phyloP scores from a whole-genome alignment of 2,113 vertebrate species.

The Amia ocellicauda region DNA sequence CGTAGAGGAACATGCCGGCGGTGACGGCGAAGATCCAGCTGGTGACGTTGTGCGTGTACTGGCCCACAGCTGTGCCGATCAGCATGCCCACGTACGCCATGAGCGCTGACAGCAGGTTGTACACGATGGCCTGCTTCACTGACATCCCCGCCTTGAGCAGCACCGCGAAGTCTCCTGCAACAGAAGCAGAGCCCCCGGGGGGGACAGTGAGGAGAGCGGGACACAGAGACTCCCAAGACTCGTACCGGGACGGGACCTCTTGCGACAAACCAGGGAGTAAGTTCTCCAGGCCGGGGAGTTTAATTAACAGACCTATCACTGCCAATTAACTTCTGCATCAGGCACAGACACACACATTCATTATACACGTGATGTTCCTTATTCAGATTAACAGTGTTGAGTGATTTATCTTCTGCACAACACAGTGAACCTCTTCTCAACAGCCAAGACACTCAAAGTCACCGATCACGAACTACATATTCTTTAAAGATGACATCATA shows the following conservation, averaged over 20 bases:
- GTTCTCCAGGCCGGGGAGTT: constrained; percentile 42
- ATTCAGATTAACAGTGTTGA: constrained; percentile 23
- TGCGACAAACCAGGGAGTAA: background rate
- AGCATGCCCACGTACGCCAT: constrained; percentile 96
- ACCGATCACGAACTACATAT: too few relatives aligned
- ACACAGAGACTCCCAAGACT: too few relatives aligned
- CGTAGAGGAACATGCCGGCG: constrained; percentile 98
- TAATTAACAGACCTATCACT: constrained; percentile 62
- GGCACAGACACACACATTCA: constrained; percentile 42
- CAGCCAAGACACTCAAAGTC: too few relatives aligned
- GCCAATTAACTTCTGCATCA: constrained; percentile 57
- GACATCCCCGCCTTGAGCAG: constrained; percentile 96
- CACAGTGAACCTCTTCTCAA: too few relatives aligned
- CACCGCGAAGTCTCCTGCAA: constrained; percentile 92
- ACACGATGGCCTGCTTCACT: constrained; percentile 93
- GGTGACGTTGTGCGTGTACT: constrained; percentile 91
- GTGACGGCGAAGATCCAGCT: constrained; percentile 97
- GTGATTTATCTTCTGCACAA: background rate
- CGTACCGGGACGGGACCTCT: too few relatives aligned
- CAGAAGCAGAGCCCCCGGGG: constrained; percentile 1
- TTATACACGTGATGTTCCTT: constrained; percentile 40
- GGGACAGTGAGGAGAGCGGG: background rate
- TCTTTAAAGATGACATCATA: too few relatives aligned
- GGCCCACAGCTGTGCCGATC: constrained; percentile 92
- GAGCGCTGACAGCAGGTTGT: constrained; percentile 94